Conservation (phyloP, 2,113 vertebrate genomes). For the Pao palembangensis region DNA sequence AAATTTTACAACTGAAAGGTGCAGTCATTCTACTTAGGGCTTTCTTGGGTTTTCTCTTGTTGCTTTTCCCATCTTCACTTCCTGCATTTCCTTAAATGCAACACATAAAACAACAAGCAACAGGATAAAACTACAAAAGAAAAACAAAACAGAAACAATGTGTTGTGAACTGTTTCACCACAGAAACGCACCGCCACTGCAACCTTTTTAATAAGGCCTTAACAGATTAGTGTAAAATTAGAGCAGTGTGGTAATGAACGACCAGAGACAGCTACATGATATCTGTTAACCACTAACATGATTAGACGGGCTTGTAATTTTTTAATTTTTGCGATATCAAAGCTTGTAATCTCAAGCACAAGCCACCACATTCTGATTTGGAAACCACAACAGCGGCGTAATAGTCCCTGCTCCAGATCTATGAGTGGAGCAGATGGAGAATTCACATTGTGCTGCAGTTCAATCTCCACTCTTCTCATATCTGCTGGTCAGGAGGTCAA, state of each 20-base stretch:
- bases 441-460: constrained; percentile 30
- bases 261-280: not conserved
- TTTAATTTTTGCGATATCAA: constrained; percentile 18
- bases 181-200: not conserved
- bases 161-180: not conserved
- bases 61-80: constrained; percentile 11
- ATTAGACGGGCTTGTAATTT: constrained; percentile 17
- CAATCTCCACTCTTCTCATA: constrained; percentile 11
- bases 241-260: not conserved
- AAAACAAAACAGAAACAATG: not conserved
- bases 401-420: constrained; percentile 16
- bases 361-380: constrained; percentile 14
- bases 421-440: not conserved
- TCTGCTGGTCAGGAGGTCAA: constrained; percentile 28
- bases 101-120: not conserved
- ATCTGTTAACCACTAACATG: constrained; percentile 16
- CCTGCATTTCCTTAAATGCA: not conserved
- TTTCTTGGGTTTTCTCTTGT: not conserved
- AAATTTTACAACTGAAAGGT: constrained; percentile 27
- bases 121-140: not conserved
- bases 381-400: constrained; percentile 2
- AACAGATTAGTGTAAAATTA: not conserved
- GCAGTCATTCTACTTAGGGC: constrained; percentile 35
- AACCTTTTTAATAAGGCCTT: not conserved
- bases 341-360: constrained; percentile 22